Conservation (phyloP, 2,888 invertebrate genomes). For the Leucophenga montana region DNA sequence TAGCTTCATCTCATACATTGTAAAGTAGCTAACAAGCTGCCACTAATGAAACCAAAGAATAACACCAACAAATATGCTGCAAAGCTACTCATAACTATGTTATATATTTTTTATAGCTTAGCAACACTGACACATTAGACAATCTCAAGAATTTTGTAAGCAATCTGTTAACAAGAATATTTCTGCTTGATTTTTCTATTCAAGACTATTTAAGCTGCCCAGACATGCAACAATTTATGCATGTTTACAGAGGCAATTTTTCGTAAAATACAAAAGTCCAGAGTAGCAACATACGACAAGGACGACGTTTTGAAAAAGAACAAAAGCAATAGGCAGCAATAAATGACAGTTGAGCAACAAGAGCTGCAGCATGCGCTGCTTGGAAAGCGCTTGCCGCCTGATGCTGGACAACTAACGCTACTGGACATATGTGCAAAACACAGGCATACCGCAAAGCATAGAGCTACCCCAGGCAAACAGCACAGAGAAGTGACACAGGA, state of each 20-base stretch:
- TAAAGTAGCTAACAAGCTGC: no score
- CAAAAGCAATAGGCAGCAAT: not conserved
- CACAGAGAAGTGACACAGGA: not conserved
- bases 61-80: no score
- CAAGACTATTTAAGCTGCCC: conserved; percentile 30
- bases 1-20: no score
- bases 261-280: conserved; percentile 22
- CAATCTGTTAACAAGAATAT: no score
- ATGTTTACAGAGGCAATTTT: conserved; percentile 61
- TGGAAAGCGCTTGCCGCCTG: not conserved
- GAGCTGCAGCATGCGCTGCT: not conserved
- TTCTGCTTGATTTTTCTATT: not conserved
- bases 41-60: no score
- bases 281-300: not conserved
- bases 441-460: conserved; percentile 19
- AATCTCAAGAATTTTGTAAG: no score
- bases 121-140: no score
- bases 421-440: conserved; percentile 19
- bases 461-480: not conserved
- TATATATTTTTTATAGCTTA: no score
- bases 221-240: conserved; percentile 65
- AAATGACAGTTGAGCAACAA: conserved; percentile 5
- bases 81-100: no score
- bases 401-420: not conserved
- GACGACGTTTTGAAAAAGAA: not conserved